phyloP scores from a whole-genome alignment of 2,888 invertebrate genomes.

The Athetis lepigone region DNA sequence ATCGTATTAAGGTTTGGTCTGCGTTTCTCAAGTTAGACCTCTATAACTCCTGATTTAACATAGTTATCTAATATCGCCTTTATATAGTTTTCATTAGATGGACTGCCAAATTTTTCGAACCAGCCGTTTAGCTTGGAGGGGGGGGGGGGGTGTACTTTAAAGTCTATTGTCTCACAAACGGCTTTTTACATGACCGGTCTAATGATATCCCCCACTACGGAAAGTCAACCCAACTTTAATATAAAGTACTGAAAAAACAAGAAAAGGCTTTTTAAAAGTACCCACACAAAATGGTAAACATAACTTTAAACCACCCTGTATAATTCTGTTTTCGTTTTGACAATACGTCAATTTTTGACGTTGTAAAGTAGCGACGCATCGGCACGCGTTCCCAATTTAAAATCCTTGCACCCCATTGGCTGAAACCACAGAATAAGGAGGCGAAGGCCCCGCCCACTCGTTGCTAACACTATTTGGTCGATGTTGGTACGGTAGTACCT shows the following conservation, averaged over 20 bases:
- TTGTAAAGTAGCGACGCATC: slow-evolving; percentile 79
- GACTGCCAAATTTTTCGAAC: too few relatives aligned
- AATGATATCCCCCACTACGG: too few relatives aligned
- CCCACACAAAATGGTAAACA: background rate
- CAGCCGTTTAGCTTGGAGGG: too few relatives aligned
- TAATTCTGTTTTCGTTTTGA: slow-evolving; percentile 73
- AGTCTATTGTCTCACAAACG: too few relatives aligned
- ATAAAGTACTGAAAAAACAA: background rate
- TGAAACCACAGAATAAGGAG: slow-evolving; percentile 50
- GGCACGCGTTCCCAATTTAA: slow-evolving; percentile 83
- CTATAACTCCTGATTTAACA: too few relatives aligned
- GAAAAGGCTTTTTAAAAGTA: background rate
- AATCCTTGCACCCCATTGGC: slow-evolving; percentile 74
- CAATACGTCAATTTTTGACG: slow-evolving; percentile 83
- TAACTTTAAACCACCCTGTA: slow-evolving; percentile 69
- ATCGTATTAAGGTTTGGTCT: too few relatives aligned
- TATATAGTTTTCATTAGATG: too few relatives aligned
- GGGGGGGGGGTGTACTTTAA: too few relatives aligned
- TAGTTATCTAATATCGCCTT: too few relatives aligned
- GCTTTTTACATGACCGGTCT: too few relatives aligned
- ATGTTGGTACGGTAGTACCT: slow-evolving; percentile 64
- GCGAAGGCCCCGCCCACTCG: slow-evolving; percentile 71
- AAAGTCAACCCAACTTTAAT: too few relatives aligned
- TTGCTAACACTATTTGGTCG: slow-evolving; percentile 72
- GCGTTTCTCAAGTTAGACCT: too few relatives aligned